These are phyloP conservation scores for Loripinus fragilis DNA, from an alignment of 2,888 invertebrate genomes.

Conservation along the genomic window DNA sequence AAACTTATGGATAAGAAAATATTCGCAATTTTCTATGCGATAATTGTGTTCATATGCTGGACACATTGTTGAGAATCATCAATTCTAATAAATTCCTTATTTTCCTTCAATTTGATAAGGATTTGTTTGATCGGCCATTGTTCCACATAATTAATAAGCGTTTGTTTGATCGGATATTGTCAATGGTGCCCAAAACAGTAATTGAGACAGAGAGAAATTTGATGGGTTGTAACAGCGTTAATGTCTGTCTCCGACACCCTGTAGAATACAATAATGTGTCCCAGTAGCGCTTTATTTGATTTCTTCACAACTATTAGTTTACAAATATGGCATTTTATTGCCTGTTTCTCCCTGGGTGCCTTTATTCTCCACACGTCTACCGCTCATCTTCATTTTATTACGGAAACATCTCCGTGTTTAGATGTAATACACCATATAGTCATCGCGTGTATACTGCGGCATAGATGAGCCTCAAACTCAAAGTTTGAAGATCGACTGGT, in stretches of 20 bases:
- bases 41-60: background rate
- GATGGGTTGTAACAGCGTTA: slow-evolving; percentile 46
- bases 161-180: slow-evolving; percentile 1
- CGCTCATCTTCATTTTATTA: too few species aligned
- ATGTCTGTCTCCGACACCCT: slow-evolving; percentile 32
- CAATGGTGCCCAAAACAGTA: slow-evolving; percentile 33
- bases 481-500: too few species aligned
- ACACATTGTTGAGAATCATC: background rate
- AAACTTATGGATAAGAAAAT: too few species aligned
- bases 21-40: too few species aligned
- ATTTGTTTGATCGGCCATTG: slow-evolving; percentile 5
- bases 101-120: slow-evolving; percentile 6
- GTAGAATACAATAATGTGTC: slow-evolving; percentile 23
- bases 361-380: too few species aligned
- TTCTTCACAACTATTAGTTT: slow-evolving; percentile 32
- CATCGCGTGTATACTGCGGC: too few species aligned
- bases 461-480: too few species aligned
- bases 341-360: too few species aligned
- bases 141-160: background rate
- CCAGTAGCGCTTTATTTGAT: slow-evolving; percentile 46
- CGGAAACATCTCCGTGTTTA: too few species aligned
- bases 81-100: slow-evolving; percentile 13
- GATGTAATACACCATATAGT: too few species aligned
- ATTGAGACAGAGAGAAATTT: slow-evolving; percentile 51
- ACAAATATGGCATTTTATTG: slow-evolving; percentile 14